Evolutionary conservation across 1,140 invertebrate species (phyloP), one percentile per base, ranked within the genome.

Genomic region (Macrobrachium nipponense): DNA sequence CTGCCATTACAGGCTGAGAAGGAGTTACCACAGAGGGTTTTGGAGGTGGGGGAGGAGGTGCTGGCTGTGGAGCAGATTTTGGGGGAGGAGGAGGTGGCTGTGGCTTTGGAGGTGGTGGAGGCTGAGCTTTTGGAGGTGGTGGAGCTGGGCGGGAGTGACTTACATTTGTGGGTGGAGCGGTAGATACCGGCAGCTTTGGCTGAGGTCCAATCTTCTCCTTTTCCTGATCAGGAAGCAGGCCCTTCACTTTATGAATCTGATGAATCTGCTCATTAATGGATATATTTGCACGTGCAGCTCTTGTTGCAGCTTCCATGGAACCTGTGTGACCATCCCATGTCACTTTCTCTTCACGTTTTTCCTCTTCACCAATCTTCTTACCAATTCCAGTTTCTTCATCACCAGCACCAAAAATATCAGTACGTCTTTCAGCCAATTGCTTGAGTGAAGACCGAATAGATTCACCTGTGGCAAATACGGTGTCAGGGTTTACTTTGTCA

Each of bases 321-420:
- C 97, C 97, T 0, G 97, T 98, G 90, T 99, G 98, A n/a, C 98
- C 98, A 92, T 99, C 98, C 98, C 98, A 99, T 14, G 86, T 88
- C 87, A 92, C 91, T 90, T 93, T 97, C 90, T 98, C 97, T 90
- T 96, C 95, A 88, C 94, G 94, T 88, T 94, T 95, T 91, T 96
- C 98, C 90, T 99, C 98, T 91, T 99, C 98, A 12, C 98, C 98
- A 88, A 99, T 97, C 92, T 99, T 99, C 92, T 98, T 98, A 94
- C 98, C 98, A 91, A 99, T 99, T 4, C 97, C 96, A 0, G 98
- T 99, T 93, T 99, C 98, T 91, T 99, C 98, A 90, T 97, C 97
- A 87, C 98, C 98, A 82, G 97, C 96, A 93, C 99, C 99, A 91
- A 99, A 99, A 92, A 99, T 99, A 94, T 99, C 99, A 5, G 98